Evolutionary conservation across 2,888 invertebrate genomes (phyloP).

Genomic region (Zele albiditarsus): DNA sequence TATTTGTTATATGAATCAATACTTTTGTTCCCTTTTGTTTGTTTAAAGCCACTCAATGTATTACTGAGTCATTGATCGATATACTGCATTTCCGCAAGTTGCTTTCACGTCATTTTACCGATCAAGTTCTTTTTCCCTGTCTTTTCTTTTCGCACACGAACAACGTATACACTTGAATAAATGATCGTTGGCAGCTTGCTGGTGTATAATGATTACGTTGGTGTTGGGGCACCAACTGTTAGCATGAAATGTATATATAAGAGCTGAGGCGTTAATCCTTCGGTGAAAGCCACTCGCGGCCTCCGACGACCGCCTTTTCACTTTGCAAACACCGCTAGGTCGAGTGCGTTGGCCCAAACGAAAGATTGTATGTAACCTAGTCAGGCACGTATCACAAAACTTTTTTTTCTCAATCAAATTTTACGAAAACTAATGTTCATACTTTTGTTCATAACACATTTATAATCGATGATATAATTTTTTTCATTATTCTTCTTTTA

Average conservation of each 20-base stretch:
- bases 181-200: background rate
- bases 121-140: background rate
- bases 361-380: constrained; percentile 32
- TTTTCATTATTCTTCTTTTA: background rate
- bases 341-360: constrained; percentile 36
- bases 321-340: constrained; percentile 50
- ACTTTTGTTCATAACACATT: background rate
- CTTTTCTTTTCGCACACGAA: background rate
- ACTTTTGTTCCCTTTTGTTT: background rate
- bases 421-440: background rate
- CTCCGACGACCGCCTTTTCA: constrained; percentile 67
- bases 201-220: background rate
- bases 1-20: too few relatives aligned
- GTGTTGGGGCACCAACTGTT: constrained; percentile 3
- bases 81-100: too few relatives aligned
- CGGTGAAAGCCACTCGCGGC: constrained; percentile 53
- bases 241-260: background rate
- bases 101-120: too few relatives aligned
- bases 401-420: background rate
- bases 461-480: background rate
- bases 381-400: constrained; percentile 28
- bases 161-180: background rate
- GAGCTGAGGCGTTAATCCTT: constrained; percentile 46
- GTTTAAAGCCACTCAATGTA: too few relatives aligned
- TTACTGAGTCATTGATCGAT: too few relatives aligned